Evolutionary conservation across 2,888 invertebrate genomes (phyloP).

Genomic region (Acanthococcus lagerstroemiae): DNA sequence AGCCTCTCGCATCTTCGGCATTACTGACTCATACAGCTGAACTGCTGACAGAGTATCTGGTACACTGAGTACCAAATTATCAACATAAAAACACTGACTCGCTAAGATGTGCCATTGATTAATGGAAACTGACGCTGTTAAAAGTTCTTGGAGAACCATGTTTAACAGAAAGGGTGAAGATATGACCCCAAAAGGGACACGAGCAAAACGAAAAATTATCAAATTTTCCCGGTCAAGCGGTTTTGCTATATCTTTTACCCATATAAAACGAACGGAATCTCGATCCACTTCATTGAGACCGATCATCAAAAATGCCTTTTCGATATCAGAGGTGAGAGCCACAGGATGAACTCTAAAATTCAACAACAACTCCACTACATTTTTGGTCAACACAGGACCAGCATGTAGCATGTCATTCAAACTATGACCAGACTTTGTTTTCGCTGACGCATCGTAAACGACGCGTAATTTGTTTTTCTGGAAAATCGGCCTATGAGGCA

Average conservation of each 20-base stretch:
- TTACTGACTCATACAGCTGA: not conserved
- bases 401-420: conserved; percentile 39
- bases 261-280: not conserved
- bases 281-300: not conserved
- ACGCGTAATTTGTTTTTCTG: conserved; percentile 34
- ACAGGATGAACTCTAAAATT: conserved; percentile 37
- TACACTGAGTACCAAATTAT: conserved; percentile 36
- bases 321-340: conserved; percentile 40
- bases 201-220: not conserved
- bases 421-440: conserved; percentile 36
- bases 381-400: conserved; percentile 39
- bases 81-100: conserved; percentile 37
- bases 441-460: conserved; percentile 36
- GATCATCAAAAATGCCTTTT: conserved; percentile 39
- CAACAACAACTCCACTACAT: conserved; percentile 38
- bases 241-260: not conserved
- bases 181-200: not conserved
- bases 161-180: not conserved
- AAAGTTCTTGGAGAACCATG: not conserved
- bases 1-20: not conserved
- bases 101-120: not conserved
- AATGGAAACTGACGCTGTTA: not conserved
- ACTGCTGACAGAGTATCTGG: not conserved
- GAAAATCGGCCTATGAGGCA: conserved; percentile 37
- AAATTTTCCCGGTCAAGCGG: not conserved